Percentiles rank a stretch among this genome's conserved stretches.
These are phyloP conservation scores for Eptesicus fuscus DNA, from an alignment of 2,113 vertebrate genomes.

Conservation along the genomic window DNA sequence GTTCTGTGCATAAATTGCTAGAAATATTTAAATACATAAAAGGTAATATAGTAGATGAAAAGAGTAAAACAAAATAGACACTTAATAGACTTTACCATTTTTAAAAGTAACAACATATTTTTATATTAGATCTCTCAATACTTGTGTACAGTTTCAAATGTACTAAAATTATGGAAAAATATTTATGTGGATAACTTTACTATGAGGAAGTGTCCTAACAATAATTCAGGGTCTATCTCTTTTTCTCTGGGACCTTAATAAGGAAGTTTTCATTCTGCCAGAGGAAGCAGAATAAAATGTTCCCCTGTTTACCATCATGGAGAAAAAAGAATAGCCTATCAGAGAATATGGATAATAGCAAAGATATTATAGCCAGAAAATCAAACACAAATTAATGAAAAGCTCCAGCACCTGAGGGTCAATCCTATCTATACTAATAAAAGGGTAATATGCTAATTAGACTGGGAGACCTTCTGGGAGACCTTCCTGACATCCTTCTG, in stretches of 20 bases:
- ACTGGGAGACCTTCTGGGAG: too few species aligned
- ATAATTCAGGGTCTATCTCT: background rate
- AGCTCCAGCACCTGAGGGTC: background rate
- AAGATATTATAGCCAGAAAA: background rate
- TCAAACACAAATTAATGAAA: background rate
- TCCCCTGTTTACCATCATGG: background rate
- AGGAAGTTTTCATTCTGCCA: constrained; percentile 1
- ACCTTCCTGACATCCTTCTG: too few species aligned
- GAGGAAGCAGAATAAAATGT: background rate
- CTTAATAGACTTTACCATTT: background rate
- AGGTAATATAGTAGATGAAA: background rate
- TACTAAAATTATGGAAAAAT: background rate
- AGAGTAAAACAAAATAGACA: background rate
- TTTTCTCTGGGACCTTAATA: background rate
- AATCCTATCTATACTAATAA: background rate
- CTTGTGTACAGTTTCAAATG: background rate
- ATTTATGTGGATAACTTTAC: background rate
- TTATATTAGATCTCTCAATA: background rate
- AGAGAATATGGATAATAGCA: background rate
- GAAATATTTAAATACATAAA: background rate
- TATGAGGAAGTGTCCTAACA: background rate
- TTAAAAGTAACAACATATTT: background rate
- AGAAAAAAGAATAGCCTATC: background rate
- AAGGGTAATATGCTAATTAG: too few species aligned
- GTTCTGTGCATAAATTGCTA: background rate